These are phyloP conservation scores for Aurelia coerulea DNA, from an alignment of 30 jellyfish, hydroid and myxozoan species.

Conservation along the genomic window DNA sequence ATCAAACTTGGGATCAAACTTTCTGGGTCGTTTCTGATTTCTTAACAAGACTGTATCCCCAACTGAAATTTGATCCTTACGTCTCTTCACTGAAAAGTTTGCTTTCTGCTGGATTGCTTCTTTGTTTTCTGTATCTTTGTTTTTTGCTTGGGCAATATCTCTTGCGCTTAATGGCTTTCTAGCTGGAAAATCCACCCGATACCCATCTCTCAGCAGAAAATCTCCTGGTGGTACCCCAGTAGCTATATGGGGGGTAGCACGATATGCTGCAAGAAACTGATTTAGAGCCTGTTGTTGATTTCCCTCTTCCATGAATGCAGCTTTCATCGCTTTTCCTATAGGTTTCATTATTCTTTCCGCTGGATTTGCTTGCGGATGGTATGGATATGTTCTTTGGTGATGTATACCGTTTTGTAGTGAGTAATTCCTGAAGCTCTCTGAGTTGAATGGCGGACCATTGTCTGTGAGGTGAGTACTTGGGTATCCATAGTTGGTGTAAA, in stretches of 20 bases:
- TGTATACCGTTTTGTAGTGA: slow-evolving; percentile 2
- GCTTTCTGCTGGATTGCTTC: slow-evolving; percentile 9
- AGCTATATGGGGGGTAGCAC: slow-evolving; percentile 57
- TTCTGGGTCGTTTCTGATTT: slow-evolving; percentile 33
- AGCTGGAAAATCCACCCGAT: slow-evolving; percentile 35
- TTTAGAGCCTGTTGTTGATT: slow-evolving; percentile 30
- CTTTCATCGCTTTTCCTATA: slow-evolving; percentile 63
- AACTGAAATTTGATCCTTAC: not conserved
- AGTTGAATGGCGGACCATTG: slow-evolving; percentile 66
- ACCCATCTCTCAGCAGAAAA: slow-evolving; percentile 53
- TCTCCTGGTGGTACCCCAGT: slow-evolving; percentile 71
- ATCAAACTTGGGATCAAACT: slow-evolving; percentile 46
- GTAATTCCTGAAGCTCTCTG: not conserved
- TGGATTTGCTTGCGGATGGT: slow-evolving; percentile 66
- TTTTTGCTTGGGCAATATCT: slow-evolving; percentile 10
- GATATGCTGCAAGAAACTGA: slow-evolving; percentile 33
- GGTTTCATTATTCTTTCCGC: slow-evolving; percentile 68
- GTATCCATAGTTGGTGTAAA: slow-evolving; percentile 40
- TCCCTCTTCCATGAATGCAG: slow-evolving; percentile 10
- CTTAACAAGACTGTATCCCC: slow-evolving; percentile 40
- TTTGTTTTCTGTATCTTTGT: not conserved
- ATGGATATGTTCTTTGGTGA: slow-evolving; percentile 5
- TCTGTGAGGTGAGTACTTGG: slow-evolving; percentile 55
- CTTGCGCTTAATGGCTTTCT: not conserved
- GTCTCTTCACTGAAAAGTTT: slow-evolving; percentile 18